Conservation (phyloP, 2,113 vertebrate species). For the Anarrhichthys ocellatus region DNA sequence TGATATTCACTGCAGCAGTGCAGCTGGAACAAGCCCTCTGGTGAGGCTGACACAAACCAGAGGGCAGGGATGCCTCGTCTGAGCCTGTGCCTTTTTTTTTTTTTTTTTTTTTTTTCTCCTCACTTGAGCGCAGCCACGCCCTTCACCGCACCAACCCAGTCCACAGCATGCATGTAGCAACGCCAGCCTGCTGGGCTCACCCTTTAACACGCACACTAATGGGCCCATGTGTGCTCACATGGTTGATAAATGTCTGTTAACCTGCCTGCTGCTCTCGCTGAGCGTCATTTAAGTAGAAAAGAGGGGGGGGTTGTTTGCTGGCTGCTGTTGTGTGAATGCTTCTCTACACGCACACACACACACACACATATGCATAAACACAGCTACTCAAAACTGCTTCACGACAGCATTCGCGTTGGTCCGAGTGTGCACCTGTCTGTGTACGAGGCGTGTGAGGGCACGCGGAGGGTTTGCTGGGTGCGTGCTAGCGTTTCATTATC, state of each 20-base stretch:
- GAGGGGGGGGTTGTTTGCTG: constrained; percentile 20
- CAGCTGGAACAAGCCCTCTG: constrained; percentile 25
- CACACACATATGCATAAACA: not conserved
- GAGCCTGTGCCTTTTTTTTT: constrained; percentile 56
- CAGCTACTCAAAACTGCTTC: too few relatives aligned
- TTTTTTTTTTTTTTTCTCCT: not conserved
- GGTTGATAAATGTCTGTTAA: constrained; percentile 58
- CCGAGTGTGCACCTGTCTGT: constrained; percentile 34
- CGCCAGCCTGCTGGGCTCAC: constrained; percentile 43
- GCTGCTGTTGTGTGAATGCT: constrained; percentile 26
- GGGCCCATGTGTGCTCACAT: constrained; percentile 26
- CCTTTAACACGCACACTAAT: constrained; percentile 64
- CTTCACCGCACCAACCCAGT: constrained; percentile 37
- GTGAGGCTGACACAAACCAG: constrained; percentile 32
- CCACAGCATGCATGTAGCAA: constrained; percentile 68
- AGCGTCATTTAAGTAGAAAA: constrained; percentile 17
- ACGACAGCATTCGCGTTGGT: constrained; percentile 14
- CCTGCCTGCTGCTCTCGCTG: constrained; percentile 41
- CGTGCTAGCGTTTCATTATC: constrained; percentile 29
- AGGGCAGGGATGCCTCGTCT: constrained; percentile 42
- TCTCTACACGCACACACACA: not conserved
- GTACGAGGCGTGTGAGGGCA: constrained; percentile 33
- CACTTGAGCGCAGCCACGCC: constrained; percentile 54
- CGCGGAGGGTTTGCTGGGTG: constrained; percentile 13
- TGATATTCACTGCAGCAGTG: not conserved